Conservation (phyloP, 2,113 vertebrate genomes). For the Garra rufa region DNA sequence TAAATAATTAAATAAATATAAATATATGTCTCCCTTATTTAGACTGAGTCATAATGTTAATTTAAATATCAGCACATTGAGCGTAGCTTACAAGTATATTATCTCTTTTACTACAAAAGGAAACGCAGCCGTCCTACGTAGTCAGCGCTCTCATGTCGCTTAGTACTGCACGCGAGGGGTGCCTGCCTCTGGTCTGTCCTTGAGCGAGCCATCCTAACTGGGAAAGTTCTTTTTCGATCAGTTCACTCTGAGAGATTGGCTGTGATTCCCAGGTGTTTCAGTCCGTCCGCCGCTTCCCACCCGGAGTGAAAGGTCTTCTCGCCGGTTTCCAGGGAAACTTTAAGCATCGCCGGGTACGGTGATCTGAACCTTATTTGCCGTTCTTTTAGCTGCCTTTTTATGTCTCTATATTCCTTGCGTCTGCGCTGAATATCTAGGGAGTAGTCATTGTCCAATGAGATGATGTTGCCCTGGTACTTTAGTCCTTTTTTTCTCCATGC, state of each 20-base stretch:
- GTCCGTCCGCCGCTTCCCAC: no score
- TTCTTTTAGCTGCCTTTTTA: background rate
- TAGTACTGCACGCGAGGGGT: background rate
- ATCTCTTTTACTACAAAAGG: background rate
- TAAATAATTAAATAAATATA: no score
- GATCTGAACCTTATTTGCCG: background rate
- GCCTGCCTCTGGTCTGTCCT: background rate
- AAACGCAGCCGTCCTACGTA: background rate
- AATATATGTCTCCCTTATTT: no score
- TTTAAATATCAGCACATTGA: no score
- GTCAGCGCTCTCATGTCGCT: background rate
- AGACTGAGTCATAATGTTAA: no score
- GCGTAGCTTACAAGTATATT: background rate
- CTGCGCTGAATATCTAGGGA: background rate
- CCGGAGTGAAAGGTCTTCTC: background rate
- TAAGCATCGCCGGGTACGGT: background rate
- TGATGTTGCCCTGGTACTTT: background rate
- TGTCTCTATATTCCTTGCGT: background rate
- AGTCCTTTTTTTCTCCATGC: background rate
- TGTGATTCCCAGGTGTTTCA: background rate
- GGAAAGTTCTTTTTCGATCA: background rate
- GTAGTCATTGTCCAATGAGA: background rate
- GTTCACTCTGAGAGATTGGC: background rate
- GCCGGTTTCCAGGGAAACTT: background rate
- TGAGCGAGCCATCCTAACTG: no score